Percentiles rank a stretch among this genome's conserved stretches.
phyloP scores from a whole-genome alignment of 2,888 invertebrate species.

The Neoaliturus tenellus region DNA sequence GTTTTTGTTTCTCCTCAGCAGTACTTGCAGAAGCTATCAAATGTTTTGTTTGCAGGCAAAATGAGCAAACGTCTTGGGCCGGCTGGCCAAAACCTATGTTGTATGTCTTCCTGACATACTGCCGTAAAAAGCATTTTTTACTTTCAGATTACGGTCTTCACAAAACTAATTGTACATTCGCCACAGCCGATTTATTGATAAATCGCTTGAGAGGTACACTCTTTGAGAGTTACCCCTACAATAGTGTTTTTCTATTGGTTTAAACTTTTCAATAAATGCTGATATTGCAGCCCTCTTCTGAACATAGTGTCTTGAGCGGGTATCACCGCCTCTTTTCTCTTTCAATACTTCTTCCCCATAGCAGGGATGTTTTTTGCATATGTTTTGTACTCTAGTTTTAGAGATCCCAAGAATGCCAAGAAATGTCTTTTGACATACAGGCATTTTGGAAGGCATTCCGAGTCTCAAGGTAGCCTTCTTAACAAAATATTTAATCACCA shows the following conservation, averaged over 20 bases:
- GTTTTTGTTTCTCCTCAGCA: slow-evolving; percentile 4
- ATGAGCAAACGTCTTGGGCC: slow-evolving; percentile 32
- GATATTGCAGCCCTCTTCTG: slow-evolving; percentile 17
- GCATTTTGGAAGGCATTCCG: slow-evolving; percentile 29
- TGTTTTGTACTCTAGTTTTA: slow-evolving; percentile 47
- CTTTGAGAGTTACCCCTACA: slow-evolving; percentile 47
- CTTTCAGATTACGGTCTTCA: not conserved
- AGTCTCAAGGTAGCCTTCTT: slow-evolving; percentile 43
- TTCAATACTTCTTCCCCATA: slow-evolving; percentile 1
- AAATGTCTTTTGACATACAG: slow-evolving; percentile 54
- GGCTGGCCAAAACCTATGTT: slow-evolving; percentile 51
- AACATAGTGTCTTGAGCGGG: not conserved
- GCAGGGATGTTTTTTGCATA: slow-evolving; percentile 20
- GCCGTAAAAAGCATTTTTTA: slow-evolving; percentile 34
- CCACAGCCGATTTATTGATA: slow-evolving; percentile 48
- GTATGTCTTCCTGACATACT: slow-evolving; percentile 7
- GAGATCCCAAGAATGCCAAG: slow-evolving; percentile 37
- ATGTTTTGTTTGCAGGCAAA: not conserved
- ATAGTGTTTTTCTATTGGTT: slow-evolving; percentile 49
- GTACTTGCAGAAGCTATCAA: not conserved
- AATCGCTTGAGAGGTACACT: slow-evolving; percentile 35
- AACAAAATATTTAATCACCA: slow-evolving; percentile 32
- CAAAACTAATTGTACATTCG: slow-evolving; percentile 33
- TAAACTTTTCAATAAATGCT: slow-evolving; percentile 37
- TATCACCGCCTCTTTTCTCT: slow-evolving; percentile 50